Conservation (phyloP, 1,140 invertebrate genomes). For the Eurosta solidaginis region DNA sequence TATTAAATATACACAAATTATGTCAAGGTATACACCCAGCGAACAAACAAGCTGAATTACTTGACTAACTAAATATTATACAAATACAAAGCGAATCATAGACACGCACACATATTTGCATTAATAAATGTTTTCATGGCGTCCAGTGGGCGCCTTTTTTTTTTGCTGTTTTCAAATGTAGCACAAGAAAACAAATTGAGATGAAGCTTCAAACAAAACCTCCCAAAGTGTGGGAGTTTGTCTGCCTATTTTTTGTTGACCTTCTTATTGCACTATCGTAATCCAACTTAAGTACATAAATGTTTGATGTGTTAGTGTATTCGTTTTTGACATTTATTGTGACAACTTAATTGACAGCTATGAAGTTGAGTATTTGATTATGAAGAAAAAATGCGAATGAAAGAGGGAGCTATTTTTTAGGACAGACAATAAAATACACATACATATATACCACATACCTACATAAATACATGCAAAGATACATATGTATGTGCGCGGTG, state of each 20-base stretch:
- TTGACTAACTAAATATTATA: no score
- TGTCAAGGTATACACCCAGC: constrained; percentile 9
- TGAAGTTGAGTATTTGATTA: neutral
- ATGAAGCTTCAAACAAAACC: neutral
- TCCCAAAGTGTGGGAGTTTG: neutral
- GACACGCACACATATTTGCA: no score
- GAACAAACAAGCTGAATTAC: neutral
- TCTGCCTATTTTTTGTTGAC: neutral
- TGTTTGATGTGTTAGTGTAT: neutral
- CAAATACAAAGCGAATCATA: no score
- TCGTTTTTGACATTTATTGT: constrained; percentile 9
- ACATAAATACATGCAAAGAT: no score
- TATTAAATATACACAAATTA: constrained; percentile 1
- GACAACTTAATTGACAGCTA: neutral
- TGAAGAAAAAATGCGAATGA: neutral
- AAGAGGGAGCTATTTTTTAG: neutral
- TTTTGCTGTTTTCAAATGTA: no score
- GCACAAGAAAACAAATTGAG: neutral
- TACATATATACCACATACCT: no score
- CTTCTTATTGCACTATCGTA: neutral
- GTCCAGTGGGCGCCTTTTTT: no score
- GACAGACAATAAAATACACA: neutral
- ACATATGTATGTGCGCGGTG: no score
- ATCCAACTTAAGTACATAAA: neutral
- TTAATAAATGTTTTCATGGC: no score